These are phyloP conservation scores for Nasonovia ribisnigri DNA, from an alignment of 2,888 invertebrate species.

Conservation along the genomic window DNA sequence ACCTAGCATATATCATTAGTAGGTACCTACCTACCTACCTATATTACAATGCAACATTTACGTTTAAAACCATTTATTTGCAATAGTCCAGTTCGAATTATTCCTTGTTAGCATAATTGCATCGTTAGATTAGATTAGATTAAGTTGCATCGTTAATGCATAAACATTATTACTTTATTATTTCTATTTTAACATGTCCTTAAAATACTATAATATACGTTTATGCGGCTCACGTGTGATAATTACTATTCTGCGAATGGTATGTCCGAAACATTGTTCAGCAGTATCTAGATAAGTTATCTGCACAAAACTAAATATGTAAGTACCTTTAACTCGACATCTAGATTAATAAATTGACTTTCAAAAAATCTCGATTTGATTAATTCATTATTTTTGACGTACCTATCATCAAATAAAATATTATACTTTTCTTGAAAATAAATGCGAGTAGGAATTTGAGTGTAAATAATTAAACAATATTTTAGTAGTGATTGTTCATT, in stretches of 20 bases:
- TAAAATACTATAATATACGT: not conserved
- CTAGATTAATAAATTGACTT: not conserved
- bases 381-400: not conserved
- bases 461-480: not conserved
- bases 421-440: not conserved
- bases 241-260: not conserved
- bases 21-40: not conserved
- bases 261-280: not conserved
- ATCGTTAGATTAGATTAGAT: not conserved
- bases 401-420: too few species aligned
- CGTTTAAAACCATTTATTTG: not conserved
- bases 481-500: too few species aligned
- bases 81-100: not conserved
- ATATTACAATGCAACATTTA: not conserved
- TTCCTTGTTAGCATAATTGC: not conserved
- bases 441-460: not conserved
- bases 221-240: not conserved
- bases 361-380: not conserved
- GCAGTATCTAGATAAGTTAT: not conserved
- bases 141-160: too few species aligned
- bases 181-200: not conserved
- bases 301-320: not conserved
- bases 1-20: not conserved
- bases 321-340: not conserved
- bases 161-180: not conserved